Conservation (phyloP, 2,113 vertebrate genomes). For the Podarcis cretensis region DNA sequence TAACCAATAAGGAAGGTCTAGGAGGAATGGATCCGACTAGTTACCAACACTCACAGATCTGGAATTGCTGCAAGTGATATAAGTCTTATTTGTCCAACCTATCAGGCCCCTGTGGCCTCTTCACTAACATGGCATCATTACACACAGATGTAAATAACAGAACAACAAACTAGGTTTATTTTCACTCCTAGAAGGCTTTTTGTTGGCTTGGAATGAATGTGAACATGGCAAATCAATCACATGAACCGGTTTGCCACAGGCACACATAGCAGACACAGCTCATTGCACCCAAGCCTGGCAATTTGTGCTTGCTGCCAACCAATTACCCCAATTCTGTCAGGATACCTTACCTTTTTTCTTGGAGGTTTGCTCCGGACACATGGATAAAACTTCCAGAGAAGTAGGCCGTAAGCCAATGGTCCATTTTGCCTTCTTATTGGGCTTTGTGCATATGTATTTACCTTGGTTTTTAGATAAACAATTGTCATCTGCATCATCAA, state of each 20-base stretch:
- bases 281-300: neutral
- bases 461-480: neutral
- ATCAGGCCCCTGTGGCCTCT: neutral
- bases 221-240: neutral
- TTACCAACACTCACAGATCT: neutral
- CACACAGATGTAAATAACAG: neutral
- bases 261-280: neutral
- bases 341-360: neutral
- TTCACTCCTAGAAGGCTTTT: neutral
- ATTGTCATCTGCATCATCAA: neutral
- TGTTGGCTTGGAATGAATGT: neutral
- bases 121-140: neutral
- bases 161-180: neutral
- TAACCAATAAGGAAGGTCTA: neutral
- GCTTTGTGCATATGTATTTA: too few relatives aligned
- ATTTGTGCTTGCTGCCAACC: neutral
- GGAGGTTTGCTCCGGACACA: too few relatives aligned
- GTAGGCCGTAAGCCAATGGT: too few relatives aligned
- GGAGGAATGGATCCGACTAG: neutral
- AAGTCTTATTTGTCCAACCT: neutral
- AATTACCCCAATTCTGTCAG: neutral
- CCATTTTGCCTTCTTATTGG: too few relatives aligned
- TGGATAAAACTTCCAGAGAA: too few relatives aligned
- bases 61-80: neutral
- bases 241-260: neutral